Conservation (phyloP, 1,140 invertebrate species). For the Heliothis subflexa region DNA sequence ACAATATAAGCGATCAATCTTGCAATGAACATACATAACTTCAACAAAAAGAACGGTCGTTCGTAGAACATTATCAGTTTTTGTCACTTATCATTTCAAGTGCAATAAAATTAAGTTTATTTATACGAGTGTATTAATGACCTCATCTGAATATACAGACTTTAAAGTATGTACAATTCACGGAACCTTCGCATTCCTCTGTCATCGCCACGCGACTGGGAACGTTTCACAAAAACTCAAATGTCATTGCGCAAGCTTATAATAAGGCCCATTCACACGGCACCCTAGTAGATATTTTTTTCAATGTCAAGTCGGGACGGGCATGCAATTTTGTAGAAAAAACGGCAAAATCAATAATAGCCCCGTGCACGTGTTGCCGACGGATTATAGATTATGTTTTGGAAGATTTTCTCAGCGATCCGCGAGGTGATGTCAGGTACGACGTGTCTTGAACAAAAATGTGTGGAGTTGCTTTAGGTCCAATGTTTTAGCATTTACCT, state of each 20-base stretch:
- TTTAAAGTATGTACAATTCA: slow-evolving; percentile 24
- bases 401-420: slow-evolving; percentile 82
- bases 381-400: slow-evolving; percentile 84
- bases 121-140: slow-evolving; percentile 40
- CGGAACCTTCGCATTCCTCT: slow-evolving; percentile 62
- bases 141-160: slow-evolving; percentile 35
- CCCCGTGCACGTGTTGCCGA: slow-evolving; percentile 82
- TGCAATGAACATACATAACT: neutral
- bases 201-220: slow-evolving; percentile 64
- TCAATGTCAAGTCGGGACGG: slow-evolving; percentile 74
- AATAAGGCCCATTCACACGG: slow-evolving; percentile 83
- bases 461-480: slow-evolving; percentile 51
- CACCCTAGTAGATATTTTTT: slow-evolving; percentile 76
- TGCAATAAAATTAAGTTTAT: slow-evolving; percentile 35
- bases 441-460: slow-evolving; percentile 51
- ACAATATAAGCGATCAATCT: neutral
- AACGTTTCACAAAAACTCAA: slow-evolving; percentile 68
- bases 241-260: slow-evolving; percentile 84
- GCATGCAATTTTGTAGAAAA: slow-evolving; percentile 84
- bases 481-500: too few relatives aligned
- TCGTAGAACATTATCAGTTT: slow-evolving; percentile 20
- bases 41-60: neutral
- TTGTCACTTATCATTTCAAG: slow-evolving; percentile 41
- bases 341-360: slow-evolving; percentile 86
- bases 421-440: slow-evolving; percentile 76